Evolutionary conservation across 2,888 invertebrate genomes (phyloP), one percentile per base, ranked within the genome.

Genomic region (Parnassius orleans): DNA sequence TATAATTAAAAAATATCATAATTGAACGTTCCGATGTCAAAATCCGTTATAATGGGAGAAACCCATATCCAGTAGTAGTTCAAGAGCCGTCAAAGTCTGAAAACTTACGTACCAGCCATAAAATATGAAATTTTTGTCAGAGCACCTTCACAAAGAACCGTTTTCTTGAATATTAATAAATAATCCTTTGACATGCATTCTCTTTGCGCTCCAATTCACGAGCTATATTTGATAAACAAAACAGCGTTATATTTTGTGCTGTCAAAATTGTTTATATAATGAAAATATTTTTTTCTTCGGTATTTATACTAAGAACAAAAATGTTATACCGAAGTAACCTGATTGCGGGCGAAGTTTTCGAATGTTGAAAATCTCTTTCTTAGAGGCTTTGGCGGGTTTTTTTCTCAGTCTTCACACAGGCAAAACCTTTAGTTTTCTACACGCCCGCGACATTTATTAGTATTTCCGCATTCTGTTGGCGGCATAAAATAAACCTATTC

Each of bases 131-230:
- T 33, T 33, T 33, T 33, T 33, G 33, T 7, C 5, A 33, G 3
- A 33, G 7, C 33, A 7, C n/a, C 5, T 46, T n/a, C 3, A 48
- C 14, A 48, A 42, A 50, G 12, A 14, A 15, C 12, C 19, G 50
- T 42, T 50, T 48, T 42, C 41, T 57, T n/a, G 42, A 15, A 42
- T 47, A 51, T 58, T 51, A 57, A 51, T 57, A 51, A 42, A 51
- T 57, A 51, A 42, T 43, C 42, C 42, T 57, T 57, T 51, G 19
- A 51, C 43, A 51, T 51, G 50, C 42, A 51, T 58, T 58, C 51
- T 51, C 57, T 43, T 58, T 58, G 51, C 24, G 47, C 15, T 59
- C 44, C 44, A 58, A 15, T 57, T n/a, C 48, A 50, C 19, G n/a
- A 43, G 42, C 50, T 42, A 43, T 50, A 59, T 47, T 54, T 24